Conservation (phyloP, 2,888 invertebrate species). For the Lepidochitona cinerea region DNA sequence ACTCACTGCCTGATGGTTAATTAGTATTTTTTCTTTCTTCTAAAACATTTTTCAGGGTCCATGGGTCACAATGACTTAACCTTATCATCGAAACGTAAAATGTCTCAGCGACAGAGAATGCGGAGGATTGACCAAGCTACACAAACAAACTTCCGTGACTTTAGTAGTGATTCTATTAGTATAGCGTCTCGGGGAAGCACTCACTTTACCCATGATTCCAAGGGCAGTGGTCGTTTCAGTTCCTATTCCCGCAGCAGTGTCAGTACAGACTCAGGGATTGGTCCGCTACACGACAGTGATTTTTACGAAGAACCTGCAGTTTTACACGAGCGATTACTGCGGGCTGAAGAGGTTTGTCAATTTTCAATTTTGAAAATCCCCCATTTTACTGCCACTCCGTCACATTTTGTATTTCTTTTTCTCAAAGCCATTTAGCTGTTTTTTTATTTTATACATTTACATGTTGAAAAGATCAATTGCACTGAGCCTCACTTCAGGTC, state of each 20-base stretch:
- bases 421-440: background rate
- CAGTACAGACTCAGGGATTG: constrained; percentile 2
- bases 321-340: constrained; percentile 59
- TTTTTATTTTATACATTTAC: background rate
- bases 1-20: too few species aligned
- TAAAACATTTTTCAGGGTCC: constrained; percentile 34
- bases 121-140: constrained; percentile 52
- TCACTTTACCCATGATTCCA: too few species aligned
- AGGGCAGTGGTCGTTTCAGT: constrained; percentile 9
- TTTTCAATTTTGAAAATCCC: too few species aligned
- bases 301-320: constrained; percentile 58
- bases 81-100: constrained; percentile 63
- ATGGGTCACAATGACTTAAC: constrained; percentile 54
- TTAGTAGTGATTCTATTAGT: background rate
- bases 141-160: constrained; percentile 40
- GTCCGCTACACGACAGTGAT: constrained; percentile 40
- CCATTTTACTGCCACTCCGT: too few species aligned
- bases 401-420: background rate
- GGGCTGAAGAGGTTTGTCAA: constrained; percentile 65
- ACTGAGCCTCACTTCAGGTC: too few species aligned
- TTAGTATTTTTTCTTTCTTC: too few species aligned
- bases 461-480: background rate
- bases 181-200: background rate
- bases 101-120: constrained; percentile 54
- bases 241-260: background rate